Conservation (phyloP, 2,113 vertebrate genomes). For the Oceanites oceanicus region DNA sequence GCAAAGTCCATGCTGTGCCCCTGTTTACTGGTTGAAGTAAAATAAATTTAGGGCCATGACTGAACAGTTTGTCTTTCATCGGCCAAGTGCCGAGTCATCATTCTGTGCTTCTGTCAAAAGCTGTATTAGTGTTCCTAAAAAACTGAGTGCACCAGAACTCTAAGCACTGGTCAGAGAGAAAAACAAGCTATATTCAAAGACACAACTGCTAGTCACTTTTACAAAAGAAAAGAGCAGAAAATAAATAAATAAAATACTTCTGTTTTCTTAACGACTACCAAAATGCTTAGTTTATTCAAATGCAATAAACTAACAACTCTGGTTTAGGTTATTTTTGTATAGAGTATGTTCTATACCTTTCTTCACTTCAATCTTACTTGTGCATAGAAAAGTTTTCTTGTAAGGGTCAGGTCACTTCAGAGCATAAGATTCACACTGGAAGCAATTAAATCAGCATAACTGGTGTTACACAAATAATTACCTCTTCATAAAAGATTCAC, state of each 20-base stretch:
- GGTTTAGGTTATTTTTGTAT: neutral
- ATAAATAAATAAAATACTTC: neutral
- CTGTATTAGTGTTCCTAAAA: neutral
- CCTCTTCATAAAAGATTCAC: neutral
- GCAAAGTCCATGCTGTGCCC: neutral
- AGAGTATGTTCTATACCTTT: neutral
- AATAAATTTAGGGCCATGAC: slow-evolving; percentile 10
- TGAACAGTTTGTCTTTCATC: slow-evolving; percentile 13
- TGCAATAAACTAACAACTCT: neutral
- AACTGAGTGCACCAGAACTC: neutral
- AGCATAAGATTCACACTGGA: neutral
- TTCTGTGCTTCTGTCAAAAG: neutral
- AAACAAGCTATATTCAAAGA: neutral
- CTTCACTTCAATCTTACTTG: neutral
- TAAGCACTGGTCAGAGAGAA: neutral
- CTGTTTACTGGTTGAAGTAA: slow-evolving; percentile 36
- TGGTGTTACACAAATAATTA: neutral
- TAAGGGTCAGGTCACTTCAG: neutral
- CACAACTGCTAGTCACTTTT: neutral
- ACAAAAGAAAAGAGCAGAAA: neutral
- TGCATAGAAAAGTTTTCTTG: neutral
- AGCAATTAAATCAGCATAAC: neutral
- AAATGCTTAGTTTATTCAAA: neutral
- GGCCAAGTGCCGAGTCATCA: slow-evolving; percentile 39
- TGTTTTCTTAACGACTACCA: neutral